Percentiles rank a stretch among this genome's conserved stretches.
Conservation (phyloP, 2,888 invertebrate species). For the Lasioglossum villosulum region DNA sequence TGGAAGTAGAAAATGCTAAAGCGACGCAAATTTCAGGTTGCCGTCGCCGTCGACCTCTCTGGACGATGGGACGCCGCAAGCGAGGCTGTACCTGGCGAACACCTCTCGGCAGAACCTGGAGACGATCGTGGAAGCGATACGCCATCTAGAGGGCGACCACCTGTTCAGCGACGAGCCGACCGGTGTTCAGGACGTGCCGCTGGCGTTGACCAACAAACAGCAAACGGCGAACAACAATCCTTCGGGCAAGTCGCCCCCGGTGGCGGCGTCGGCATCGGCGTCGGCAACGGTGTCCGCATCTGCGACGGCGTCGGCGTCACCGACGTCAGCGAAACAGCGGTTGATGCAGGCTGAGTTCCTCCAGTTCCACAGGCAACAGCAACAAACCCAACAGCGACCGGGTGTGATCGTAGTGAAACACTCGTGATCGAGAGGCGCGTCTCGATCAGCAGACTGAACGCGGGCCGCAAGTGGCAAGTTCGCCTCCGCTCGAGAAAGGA, state of each 20-base stretch:
- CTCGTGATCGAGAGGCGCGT: slow-evolving; percentile 85
- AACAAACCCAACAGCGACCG: slow-evolving; percentile 89
- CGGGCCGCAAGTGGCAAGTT: slow-evolving; percentile 42
- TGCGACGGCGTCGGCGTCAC: slow-evolving; percentile 80
- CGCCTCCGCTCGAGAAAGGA: slow-evolving; percentile 54
- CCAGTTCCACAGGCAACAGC: slow-evolving; percentile 86
- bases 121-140: slow-evolving; percentile 99
- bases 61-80: slow-evolving; percentile 85
- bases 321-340: slow-evolving; percentile 81
- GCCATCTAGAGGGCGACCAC: slow-evolving; percentile 98
- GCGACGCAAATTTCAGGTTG: slow-evolving; percentile 85
- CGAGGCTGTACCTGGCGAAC: slow-evolving; percentile 87
- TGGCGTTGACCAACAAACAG: slow-evolving; percentile 82
- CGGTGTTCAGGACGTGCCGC: slow-evolving; percentile 79
- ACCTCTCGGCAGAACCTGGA: slow-evolving; percentile 97
- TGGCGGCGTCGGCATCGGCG: neutral
- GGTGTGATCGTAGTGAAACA: slow-evolving; percentile 96
- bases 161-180: slow-evolving; percentile 92
- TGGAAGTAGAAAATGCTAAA: neutral
- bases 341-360: slow-evolving; percentile 87
- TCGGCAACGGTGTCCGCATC: neutral
- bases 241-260: slow-evolving; percentile 29
- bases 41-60: slow-evolving; percentile 85
- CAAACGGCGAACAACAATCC: slow-evolving; percentile 58
- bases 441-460: slow-evolving; percentile 73